Conservation (phyloP, 2,113 vertebrate species). For the Esox niger region DNA sequence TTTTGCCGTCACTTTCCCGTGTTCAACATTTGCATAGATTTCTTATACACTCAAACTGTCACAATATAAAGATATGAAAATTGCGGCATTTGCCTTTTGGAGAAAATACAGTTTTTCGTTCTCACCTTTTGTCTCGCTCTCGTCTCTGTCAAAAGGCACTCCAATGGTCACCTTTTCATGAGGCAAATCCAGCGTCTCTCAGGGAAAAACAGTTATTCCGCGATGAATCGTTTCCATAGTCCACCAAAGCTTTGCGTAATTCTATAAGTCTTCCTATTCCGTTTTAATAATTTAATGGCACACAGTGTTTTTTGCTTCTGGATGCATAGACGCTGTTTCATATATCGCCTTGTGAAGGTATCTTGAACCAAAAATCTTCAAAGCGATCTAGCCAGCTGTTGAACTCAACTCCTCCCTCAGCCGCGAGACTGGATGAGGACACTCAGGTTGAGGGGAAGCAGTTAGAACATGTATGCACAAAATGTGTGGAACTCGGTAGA, state of each 20-base stretch:
- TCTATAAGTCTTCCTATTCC: neutral
- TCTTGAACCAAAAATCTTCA: neutral
- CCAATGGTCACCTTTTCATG: neutral
- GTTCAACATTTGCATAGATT: too few relatives aligned
- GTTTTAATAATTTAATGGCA: neutral
- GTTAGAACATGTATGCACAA: too few relatives aligned
- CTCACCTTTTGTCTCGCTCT: constrained; percentile 13
- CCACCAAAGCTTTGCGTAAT: too few relatives aligned
- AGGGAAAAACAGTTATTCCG: neutral
- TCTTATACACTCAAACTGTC: too few relatives aligned
- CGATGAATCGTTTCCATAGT: neutral
- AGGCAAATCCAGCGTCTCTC: neutral
- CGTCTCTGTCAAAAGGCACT: neutral
- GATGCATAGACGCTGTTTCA: too few relatives aligned
- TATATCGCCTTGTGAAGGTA: too few relatives aligned
- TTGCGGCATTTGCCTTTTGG: neutral
- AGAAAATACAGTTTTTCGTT: constrained; percentile 5
- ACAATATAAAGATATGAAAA: neutral
- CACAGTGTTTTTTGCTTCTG: neutral
- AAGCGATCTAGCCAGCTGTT: constrained; percentile 28
- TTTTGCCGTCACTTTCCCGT: too few relatives aligned
- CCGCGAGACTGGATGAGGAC: neutral
- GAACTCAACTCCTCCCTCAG: constrained; percentile 11
- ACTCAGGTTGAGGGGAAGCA: too few relatives aligned
- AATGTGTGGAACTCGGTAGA: too few relatives aligned